phyloP scores from a whole-genome alignment of 2,888 invertebrate species.

The Formica aserva region DNA sequence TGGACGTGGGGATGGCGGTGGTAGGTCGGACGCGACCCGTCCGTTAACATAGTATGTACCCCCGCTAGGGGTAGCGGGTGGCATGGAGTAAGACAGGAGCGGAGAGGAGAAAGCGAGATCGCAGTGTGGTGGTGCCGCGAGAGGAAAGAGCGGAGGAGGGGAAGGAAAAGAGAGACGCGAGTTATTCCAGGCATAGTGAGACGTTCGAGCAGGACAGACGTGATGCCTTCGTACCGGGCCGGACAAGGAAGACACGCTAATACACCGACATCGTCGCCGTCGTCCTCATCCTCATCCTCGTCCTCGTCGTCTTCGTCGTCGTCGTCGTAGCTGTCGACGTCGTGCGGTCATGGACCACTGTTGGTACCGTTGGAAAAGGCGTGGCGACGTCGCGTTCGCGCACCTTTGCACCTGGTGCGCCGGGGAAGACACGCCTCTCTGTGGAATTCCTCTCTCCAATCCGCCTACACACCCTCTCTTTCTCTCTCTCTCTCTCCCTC shows the following conservation, averaged over 20 bases:
- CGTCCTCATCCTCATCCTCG: constrained; percentile 63
- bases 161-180: constrained; percentile 38
- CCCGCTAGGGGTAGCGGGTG: constrained; percentile 61
- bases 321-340: constrained; percentile 70
- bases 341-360: constrained; percentile 68
- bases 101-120: constrained; percentile 57
- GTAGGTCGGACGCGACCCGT: constrained; percentile 75
- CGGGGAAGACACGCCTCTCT: constrained; percentile 85
- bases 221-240: constrained; percentile 56
- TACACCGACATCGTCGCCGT: constrained; percentile 70
- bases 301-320: constrained; percentile 63
- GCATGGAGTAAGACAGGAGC: constrained; percentile 48
- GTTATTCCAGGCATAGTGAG: constrained; percentile 65
- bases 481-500: constrained; percentile 60
- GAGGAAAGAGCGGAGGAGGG: constrained; percentile 10
- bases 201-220: constrained; percentile 64
- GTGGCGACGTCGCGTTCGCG: constrained; percentile 83
- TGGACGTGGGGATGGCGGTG: constrained; percentile 74
- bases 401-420: constrained; percentile 85
- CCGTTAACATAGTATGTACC: constrained; percentile 69
- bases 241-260: constrained; percentile 72
- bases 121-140: constrained; percentile 15
- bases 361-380: constrained; percentile 79
- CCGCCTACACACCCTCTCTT: constrained; percentile 80
- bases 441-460: constrained; percentile 80